Evolutionary conservation across 2,888 invertebrate species (phyloP).

Genomic region (Zaprionus lineosus): DNA sequence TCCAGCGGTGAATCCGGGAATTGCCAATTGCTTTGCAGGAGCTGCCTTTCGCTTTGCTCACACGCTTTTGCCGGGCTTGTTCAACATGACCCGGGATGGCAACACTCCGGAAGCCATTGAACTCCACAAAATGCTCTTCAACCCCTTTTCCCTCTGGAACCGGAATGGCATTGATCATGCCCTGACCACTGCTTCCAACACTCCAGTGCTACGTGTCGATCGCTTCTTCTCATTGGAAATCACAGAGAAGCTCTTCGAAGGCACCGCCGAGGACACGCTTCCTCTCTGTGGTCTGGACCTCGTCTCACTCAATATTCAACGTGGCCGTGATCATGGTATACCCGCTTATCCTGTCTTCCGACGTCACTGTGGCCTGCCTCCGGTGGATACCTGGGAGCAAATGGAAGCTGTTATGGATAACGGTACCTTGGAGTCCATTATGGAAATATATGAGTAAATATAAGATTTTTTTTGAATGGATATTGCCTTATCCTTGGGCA

Average conservation of each 20-base stretch:
- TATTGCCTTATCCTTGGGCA: not conserved
- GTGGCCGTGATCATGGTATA: conserved; percentile 94
- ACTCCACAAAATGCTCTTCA: conserved; percentile 91
- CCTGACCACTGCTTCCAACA: conserved; percentile 87
- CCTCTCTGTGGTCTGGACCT: conserved; percentile 90
- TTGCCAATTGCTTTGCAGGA: conserved; percentile 93
- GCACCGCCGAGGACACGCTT: conserved; percentile 60
- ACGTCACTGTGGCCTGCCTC: conserved; percentile 88
- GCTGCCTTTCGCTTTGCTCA: conserved; percentile 95
- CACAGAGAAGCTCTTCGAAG: conserved; percentile 81
- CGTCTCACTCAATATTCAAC: conserved; percentile 93
- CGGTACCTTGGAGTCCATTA: conserved; percentile 86
- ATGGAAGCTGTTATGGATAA: conserved; percentile 87
- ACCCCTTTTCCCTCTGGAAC: conserved; percentile 89
- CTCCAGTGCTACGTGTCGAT: conserved; percentile 84
- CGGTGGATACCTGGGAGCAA: conserved; percentile 86
- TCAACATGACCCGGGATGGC: conserved; percentile 86
- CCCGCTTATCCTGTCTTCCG: conserved; percentile 91
- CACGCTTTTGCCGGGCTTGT: conserved; percentile 90
- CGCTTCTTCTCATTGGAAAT: conserved; percentile 82
- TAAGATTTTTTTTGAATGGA: conserved; percentile 10
- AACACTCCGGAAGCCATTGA: conserved; percentile 87
- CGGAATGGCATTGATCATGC: conserved; percentile 86
- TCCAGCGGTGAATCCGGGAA: conserved; percentile 87
- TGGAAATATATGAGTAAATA: conserved; percentile 86